A percentile compares a stretch with the other conserved stretches of the same genome.
Evolutionary conservation across 2,797 vertebrate genomes (phyloP).

Genomic region (Hippoglossus hippoglossus): DNA sequence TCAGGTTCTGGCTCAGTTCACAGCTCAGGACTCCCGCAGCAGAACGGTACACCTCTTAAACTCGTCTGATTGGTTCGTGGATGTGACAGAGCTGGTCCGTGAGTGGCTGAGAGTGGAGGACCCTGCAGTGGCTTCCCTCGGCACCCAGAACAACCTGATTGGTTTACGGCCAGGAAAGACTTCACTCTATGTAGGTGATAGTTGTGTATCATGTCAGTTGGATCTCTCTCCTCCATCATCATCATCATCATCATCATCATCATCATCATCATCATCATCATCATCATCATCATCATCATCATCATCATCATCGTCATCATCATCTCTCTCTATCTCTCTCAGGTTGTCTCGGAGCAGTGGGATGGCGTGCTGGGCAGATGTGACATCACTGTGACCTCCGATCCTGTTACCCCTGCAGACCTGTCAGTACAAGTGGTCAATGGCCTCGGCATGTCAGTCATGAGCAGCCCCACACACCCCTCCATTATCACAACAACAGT

Average conservation of each 20-base stretch:
- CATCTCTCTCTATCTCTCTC: neutral
- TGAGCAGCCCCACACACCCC: conserved; percentile 63
- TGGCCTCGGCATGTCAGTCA: conserved; percentile 78
- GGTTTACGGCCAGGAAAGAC: conserved; percentile 82
- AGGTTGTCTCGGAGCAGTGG: conserved; percentile 84
- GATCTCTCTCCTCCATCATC: neutral
- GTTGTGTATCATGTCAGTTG: neutral
- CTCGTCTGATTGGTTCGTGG: conserved; percentile 82
- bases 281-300: neutral
- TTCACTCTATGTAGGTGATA: conserved; percentile 72
- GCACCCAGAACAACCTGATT: conserved; percentile 67
- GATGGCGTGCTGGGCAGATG: conserved; percentile 80
- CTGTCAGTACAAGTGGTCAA: conserved; percentile 82
- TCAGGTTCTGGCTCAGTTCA: conserved; percentile 82
- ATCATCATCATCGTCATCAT: neutral
- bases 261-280: neutral
- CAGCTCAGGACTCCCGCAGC: conserved; percentile 65
- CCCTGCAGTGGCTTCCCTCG: conserved; percentile 72
- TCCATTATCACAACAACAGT: conserved; percentile 78
- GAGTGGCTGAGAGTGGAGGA: conserved; percentile 78
- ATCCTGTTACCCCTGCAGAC: conserved; percentile 74
- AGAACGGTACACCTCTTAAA: conserved; percentile 74
- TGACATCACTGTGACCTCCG: conserved; percentile 79
- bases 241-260: too few relatives aligned
- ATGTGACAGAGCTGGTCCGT: conserved; percentile 79